A percentile compares a stretch with the other conserved stretches of the same genome.
Conservation (phyloP, 2,888 invertebrate genomes). For the Germaria angustata region DNA sequence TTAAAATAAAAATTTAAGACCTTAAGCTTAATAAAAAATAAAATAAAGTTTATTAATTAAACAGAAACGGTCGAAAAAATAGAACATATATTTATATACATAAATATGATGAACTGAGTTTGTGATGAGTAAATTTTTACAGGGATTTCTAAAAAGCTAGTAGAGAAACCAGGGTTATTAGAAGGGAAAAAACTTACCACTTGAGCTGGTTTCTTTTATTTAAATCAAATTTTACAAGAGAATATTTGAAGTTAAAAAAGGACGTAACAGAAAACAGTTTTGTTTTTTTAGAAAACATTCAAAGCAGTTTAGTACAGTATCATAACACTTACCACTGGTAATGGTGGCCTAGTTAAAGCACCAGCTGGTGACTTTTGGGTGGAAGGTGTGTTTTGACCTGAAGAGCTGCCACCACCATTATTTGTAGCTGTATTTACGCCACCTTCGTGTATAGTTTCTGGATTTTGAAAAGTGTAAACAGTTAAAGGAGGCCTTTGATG, state of each 20-base stretch:
- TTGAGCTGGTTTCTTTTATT: constrained; percentile 75
- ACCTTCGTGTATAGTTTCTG: constrained; percentile 81
- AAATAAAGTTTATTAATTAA: no score
- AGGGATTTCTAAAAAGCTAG: constrained; percentile 22
- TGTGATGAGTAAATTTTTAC: constrained; percentile 34
- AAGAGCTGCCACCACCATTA: constrained; percentile 65
- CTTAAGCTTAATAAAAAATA: no score
- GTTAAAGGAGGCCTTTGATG: constrained; percentile 92
- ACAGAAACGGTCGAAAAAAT: no score
- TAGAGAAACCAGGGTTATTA: constrained; percentile 57
- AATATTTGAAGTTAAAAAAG: constrained; percentile 43
- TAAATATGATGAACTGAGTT: constrained; percentile 29
- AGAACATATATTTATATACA: neutral
- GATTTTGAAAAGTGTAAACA: constrained; percentile 92
- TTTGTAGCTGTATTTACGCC: constrained; percentile 60
- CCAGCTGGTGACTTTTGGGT: constrained; percentile 81
- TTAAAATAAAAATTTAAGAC: no score
- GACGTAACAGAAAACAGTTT: constrained; percentile 52
- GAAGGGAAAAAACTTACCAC: constrained; percentile 73
- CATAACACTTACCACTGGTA: constrained; percentile 84
- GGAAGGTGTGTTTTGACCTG: constrained; percentile 76
- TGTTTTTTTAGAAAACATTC: constrained; percentile 11
- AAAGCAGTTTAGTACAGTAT: neutral
- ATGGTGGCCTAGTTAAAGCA: constrained; percentile 84
- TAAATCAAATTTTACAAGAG: constrained; percentile 60